Base-by-base conservation (phyloP, 2,113 vertebrate species). In the Tachysurus fulvidraco region DNA sequence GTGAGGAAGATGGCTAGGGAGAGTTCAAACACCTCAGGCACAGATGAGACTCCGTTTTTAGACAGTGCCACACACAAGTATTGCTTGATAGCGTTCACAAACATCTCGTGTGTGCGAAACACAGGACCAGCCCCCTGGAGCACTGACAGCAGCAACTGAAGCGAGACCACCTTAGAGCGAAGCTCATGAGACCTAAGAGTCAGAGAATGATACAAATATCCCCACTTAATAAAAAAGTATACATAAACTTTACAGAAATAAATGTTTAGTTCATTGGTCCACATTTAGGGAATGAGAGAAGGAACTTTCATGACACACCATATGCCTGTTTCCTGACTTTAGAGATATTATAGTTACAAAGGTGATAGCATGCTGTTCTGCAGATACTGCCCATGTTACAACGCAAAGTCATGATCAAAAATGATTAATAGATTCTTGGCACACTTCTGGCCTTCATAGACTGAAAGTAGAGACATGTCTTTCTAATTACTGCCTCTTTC, bases 21-120 rank as follows among this genome's bases (percentile, higher is more conserved):
- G n/a, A 99, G 97, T 89, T 99, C 98, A 71, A 99, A 99, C 19
- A 99, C 98, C 91, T 99, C 98, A 76, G 98, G 98, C 93, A 99
- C 98, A 19, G 97, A 98, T 50, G 98, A 99, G 60, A 99, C 98
- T 19, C 98, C 98, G 0, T 99, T 99, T 91, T 99, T 99, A 85
- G 98, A 99, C 83, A 99, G 91, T 0, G 98, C 98, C 92, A 99
- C 98, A 60, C 98, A 99, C 89, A 99, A 96, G 85, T 99, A 99
- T 69, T 99, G 98, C 92, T 99, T 99, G 93, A 99, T 99, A 54
- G 98, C 98, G 44, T 97, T 99, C 92, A 98, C 97, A 71, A 99
- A 99, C 98, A 99, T 99, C 93, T 99, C 98, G 0, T 99, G 98
- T 0, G 97, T 98, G 92, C 97, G 96, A 91, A 99, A 99, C 86